Evolutionary conservation across 2,797 vertebrate genomes (phyloP).

Genomic region (Coilia nasus): DNA sequence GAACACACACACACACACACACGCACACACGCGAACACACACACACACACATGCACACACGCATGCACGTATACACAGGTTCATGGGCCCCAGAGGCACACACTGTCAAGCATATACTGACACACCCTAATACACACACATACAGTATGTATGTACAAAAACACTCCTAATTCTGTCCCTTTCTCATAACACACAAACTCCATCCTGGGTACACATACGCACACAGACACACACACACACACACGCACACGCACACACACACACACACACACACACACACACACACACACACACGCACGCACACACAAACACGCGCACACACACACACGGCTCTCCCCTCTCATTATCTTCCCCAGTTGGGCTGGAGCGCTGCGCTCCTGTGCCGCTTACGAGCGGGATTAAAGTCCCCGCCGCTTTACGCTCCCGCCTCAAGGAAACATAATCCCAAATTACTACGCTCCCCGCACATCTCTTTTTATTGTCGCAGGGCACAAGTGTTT

Average conservation of each 20-base stretch:
- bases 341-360: constrained; percentile 11
- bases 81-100: background rate
- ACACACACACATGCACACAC: too few species aligned
- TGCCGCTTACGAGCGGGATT: constrained; percentile 16
- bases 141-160: too few species aligned
- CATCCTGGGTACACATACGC: constrained; percentile 30
- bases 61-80: too few species aligned
- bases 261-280: constrained; percentile 10
- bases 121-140: too few species aligned
- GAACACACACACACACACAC: background rate
- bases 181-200: background rate
- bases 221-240: background rate
- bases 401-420: background rate
- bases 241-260: constrained; percentile 21
- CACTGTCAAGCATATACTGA: too few species aligned
- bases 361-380: background rate
- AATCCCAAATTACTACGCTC: constrained; percentile 46
- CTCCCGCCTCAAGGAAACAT: constrained; percentile 42
- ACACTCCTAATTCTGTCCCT: too few species aligned
- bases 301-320: constrained; percentile 10
- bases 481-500: background rate
- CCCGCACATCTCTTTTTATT: constrained; percentile 37
- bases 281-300: constrained; percentile 27
- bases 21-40: background rate
- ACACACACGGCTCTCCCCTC: background rate